Evolutionary conservation across 2,797 vertebrate genomes (phyloP).

Genomic region (Scyliorhinus canicula): DNA sequence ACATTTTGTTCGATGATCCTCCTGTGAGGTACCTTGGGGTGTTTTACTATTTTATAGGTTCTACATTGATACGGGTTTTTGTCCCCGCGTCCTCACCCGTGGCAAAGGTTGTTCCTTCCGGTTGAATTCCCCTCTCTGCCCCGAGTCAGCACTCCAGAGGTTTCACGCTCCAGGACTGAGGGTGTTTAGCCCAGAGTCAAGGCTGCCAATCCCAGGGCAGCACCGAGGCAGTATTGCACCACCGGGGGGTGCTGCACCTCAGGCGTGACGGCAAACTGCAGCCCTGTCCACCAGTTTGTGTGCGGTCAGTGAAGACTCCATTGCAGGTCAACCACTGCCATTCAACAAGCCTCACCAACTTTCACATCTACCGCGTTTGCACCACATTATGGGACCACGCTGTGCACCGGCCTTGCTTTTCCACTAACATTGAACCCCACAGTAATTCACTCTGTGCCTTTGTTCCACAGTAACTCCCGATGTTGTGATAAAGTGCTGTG

Average conservation of each 20-base stretch:
- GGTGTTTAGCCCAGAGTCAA: too few species aligned
- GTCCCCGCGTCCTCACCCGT: neutral
- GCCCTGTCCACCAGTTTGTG: neutral
- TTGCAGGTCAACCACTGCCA: neutral
- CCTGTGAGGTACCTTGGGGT: neutral
- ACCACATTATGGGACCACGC: neutral
- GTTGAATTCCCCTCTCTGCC: neutral
- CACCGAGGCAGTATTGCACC: too few species aligned
- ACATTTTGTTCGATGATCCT: neutral
- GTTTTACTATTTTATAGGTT: neutral
- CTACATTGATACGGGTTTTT: neutral
- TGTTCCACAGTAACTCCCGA: neutral
- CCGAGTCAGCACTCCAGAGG: neutral
- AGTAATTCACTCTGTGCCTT: neutral
- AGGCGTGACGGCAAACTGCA: neutral
- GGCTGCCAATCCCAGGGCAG: too few species aligned
- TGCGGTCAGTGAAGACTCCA: neutral
- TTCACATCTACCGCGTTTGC: neutral
- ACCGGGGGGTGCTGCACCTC: neutral
- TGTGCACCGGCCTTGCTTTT: neutral
- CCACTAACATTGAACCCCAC: neutral
- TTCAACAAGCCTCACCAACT: neutral
- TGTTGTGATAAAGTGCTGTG: neutral
- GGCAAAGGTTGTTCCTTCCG: neutral
- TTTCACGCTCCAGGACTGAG: too few species aligned